Conservation (phyloP, 2,797 vertebrate genomes). For the Lepilemur septentrionalis region DNA sequence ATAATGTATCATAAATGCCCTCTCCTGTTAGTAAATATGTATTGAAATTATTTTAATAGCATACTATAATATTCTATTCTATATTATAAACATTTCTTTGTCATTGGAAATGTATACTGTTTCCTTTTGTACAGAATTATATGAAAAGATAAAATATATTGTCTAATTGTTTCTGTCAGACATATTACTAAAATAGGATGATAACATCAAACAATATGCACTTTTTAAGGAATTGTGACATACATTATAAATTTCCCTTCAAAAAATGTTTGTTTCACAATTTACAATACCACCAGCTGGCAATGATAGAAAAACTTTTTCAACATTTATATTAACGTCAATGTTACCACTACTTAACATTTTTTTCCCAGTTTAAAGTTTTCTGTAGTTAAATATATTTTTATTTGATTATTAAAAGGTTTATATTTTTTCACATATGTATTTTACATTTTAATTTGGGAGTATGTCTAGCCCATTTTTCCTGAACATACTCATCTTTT, state of each 20-base stretch:
- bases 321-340: neutral
- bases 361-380: neutral
- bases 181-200: neutral
- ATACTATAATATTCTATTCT: neutral
- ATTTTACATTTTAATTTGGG: neutral
- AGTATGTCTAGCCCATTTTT: neutral
- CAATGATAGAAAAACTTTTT: neutral
- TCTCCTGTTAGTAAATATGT: neutral
- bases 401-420: neutral
- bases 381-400: neutral
- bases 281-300: neutral
- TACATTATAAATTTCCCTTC: neutral
- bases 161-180: neutral
- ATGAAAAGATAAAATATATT: neutral
- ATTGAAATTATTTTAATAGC: neutral
- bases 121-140: neutral
- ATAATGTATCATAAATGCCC: neutral
- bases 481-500: neutral
- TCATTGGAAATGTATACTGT: neutral
- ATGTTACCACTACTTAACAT: neutral
- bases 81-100: neutral
- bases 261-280: neutral
- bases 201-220: neutral
- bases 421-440: neutral
- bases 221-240: neutral